A percentile compares a stretch with the other conserved stretches of the same genome.
Evolutionary conservation across 2,113 vertebrate species (phyloP).

Genomic region (Gulo gulo): DNA sequence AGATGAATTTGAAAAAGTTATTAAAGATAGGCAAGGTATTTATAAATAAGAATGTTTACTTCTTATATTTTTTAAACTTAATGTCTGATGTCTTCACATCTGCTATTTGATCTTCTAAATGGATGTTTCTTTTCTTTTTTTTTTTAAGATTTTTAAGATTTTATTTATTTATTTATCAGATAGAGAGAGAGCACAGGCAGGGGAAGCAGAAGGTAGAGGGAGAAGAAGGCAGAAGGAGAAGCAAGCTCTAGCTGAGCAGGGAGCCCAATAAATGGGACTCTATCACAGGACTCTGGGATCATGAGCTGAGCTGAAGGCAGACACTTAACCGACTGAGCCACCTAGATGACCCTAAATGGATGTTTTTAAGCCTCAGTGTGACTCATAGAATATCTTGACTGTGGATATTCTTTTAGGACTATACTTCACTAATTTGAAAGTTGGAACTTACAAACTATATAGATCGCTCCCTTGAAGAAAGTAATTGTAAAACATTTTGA

Average conservation of each 20-base stretch:
- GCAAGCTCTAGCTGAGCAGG: background rate
- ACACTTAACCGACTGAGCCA: background rate
- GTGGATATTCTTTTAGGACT: background rate
- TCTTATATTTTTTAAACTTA: background rate
- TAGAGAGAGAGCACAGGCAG: background rate
- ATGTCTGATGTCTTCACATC: background rate
- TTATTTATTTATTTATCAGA: background rate
- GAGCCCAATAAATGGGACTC: background rate
- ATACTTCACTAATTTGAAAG: background rate
- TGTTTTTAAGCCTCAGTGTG: slow-evolving; percentile 7
- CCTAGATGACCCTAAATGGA: background rate
- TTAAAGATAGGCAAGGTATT: background rate
- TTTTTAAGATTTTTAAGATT: background rate
- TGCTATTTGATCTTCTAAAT: slow-evolving; percentile 7
- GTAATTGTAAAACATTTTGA: slow-evolving; percentile 14
- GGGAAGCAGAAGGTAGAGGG: background rate
- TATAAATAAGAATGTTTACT: background rate
- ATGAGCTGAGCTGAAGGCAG: background rate
- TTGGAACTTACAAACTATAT: background rate
- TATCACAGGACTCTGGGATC: background rate
- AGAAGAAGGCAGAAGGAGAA: background rate
- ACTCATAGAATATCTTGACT: background rate
- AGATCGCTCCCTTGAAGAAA: slow-evolving; percentile 6
- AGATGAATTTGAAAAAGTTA: background rate
- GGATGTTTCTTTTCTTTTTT: background rate